Evolutionary conservation across 1,140 invertebrate genomes (phyloP), one percentile per base, ranked within the genome.

Genomic region (Panulirus ornatus): DNA sequence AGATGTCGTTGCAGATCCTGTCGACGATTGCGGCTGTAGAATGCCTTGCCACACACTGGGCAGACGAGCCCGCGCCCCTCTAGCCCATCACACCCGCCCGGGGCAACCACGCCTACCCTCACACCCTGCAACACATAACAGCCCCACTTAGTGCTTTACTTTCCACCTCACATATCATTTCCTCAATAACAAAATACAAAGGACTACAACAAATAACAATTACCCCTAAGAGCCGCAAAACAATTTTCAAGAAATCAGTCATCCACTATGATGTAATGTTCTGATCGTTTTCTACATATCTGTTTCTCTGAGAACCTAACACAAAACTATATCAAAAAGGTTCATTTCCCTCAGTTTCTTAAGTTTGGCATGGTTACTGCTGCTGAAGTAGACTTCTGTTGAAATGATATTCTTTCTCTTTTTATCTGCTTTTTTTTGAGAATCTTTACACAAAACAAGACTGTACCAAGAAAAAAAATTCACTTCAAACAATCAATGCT

Each of bases 61-160:
- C 91, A 91, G 63, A 66, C 16, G 34, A 89, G 79, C 44, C 88
- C 88, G 63, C 81, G 88, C 36, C 88, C 79, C 88, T 89, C 88
- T 76, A 84, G 81, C 78, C 88, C 63, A n/a, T 83, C 88, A 82
- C 86, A 79, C 75, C 86, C 86, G 76, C 86, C 86, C 79, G 86
- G 76, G 78, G 42, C 58, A 54, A 83, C 78, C 87, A 82, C 87
- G 87, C 86, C 82, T 76, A 84, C 86, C 87, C 83, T 85, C 81
- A 81, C 83, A 81, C 91, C 88, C 91, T 91, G 91, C 87, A 91
- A 91, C 82, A 91, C 85, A 91, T 44, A 88, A 91, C 86, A 85
- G 47, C 91, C 88, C 83, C 78, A 58, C 91, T 91, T 89, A 91
- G 82, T 89, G 71, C 84, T 51, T 75, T 42, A 22, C 27, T 66